A percentile compares a stretch with the other conserved stretches of the same genome.
Evolutionary conservation across 2,888 invertebrate species (phyloP).

Genomic region (Melipona bicolor): DNA sequence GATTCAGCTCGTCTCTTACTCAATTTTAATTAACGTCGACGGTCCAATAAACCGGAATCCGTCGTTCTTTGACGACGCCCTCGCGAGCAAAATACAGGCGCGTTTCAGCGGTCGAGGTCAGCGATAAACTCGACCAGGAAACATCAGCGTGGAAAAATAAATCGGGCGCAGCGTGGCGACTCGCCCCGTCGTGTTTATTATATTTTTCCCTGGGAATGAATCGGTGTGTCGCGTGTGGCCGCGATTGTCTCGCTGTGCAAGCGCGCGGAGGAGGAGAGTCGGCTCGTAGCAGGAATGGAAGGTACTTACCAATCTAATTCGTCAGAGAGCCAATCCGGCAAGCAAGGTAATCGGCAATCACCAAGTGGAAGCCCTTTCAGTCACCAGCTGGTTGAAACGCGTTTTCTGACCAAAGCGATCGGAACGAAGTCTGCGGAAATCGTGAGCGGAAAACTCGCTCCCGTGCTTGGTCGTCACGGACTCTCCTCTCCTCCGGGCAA

Average conservation of each 20-base stretch:
- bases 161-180: neutral
- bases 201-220: neutral
- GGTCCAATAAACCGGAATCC: neutral
- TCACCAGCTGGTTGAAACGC: slow-evolving; percentile 10
- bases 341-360: slow-evolving; percentile 32
- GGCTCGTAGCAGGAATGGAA: slow-evolving; percentile 24
- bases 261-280: neutral
- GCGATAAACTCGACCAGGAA: neutral
- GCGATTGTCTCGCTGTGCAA: neutral
- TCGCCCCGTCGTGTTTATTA: neutral
- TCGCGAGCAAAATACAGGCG: neutral
- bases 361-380: slow-evolving; percentile 14
- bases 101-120: neutral
- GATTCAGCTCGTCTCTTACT: neutral
- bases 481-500: slow-evolving; percentile 28
- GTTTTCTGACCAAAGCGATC: slow-evolving; percentile 38
- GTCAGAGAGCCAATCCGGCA: slow-evolving; percentile 34
- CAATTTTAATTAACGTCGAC: neutral
- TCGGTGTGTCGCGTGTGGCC: neutral
- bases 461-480: slow-evolving; percentile 11
- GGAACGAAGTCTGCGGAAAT: slow-evolving; percentile 24
- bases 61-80: neutral
- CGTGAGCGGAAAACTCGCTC: slow-evolving; percentile 26
- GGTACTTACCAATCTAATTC: slow-evolving; percentile 49
- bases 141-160: neutral